Evolutionary conservation across 2,888 invertebrate genomes (phyloP).

Genomic region (Amphimallon solstitiale): DNA sequence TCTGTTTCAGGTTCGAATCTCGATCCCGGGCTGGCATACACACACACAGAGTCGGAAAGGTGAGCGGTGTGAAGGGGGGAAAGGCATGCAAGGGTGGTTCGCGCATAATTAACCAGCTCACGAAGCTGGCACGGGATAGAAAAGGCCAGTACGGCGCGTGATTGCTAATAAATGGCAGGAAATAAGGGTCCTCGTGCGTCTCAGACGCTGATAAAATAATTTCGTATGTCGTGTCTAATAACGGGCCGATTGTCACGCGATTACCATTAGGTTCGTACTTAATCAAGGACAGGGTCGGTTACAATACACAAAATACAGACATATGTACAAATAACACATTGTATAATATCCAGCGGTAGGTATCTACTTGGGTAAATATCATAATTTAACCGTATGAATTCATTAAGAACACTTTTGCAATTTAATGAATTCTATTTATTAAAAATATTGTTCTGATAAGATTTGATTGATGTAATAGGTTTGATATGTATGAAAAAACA

Average conservation of each 20-base stretch:
- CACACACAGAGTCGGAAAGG: background rate
- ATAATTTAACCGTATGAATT: no score
- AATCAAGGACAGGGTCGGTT: slow-evolving; percentile 37
- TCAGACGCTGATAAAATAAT: slow-evolving; percentile 64
- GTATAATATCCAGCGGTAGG: background rate
- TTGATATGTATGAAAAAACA: no score
- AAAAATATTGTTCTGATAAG: no score
- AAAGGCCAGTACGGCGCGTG: slow-evolving; percentile 62
- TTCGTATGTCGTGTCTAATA: slow-evolving; percentile 65
- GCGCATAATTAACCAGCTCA: slow-evolving; percentile 61
- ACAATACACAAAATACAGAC: slow-evolving; percentile 20
- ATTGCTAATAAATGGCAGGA: slow-evolving; percentile 65
- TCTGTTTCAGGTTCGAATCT: slow-evolving; percentile 47
- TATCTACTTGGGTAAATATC: no score
- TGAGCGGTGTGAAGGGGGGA: slow-evolving; percentile 25
- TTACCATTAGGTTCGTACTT: slow-evolving; percentile 37
- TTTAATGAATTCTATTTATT: no score
- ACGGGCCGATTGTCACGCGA: slow-evolving; percentile 60
- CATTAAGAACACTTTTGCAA: no score
- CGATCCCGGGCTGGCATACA: background rate
- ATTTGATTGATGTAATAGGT: no score
- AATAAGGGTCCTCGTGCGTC: slow-evolving; percentile 64
- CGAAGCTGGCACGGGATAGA: slow-evolving; percentile 62
- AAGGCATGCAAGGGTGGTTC: slow-evolving; percentile 61
- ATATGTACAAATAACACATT: background rate